These are phyloP conservation scores for Macrobrachium rosenbergii DNA, from an alignment of 1,140 invertebrate genomes.

Conservation along the genomic window DNA sequence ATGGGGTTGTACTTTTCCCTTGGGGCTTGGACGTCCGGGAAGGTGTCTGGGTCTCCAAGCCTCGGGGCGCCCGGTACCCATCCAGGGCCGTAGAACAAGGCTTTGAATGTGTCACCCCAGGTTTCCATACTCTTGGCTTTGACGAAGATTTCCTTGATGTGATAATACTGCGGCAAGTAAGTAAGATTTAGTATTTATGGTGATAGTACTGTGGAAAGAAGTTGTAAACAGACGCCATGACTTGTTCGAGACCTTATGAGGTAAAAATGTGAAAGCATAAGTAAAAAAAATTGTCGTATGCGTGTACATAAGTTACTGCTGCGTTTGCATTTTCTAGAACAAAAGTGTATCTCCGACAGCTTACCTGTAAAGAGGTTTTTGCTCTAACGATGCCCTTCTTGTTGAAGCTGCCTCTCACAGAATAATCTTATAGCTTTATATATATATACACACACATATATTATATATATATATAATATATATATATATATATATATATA, in stretches of 20 bases:
- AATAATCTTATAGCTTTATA: not conserved
- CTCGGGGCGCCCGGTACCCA: slow-evolving; percentile 69
- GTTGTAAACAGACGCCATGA: too few relatives aligned
- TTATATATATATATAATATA: not conserved
- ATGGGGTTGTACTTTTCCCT: slow-evolving; percentile 32
- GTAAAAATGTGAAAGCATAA: too few relatives aligned
- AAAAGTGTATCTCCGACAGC: too few relatives aligned
- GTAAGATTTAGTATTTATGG: too few relatives aligned
- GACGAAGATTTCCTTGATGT: slow-evolving; percentile 70
- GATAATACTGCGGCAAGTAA: slow-evolving; percentile 59
- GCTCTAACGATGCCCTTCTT: too few relatives aligned
- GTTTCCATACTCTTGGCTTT: slow-evolving; percentile 66
- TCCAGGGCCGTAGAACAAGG: slow-evolving; percentile 67
- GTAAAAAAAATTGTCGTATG: too few relatives aligned
- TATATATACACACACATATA: not conserved
- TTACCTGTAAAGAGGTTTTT: too few relatives aligned
- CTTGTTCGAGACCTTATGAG: too few relatives aligned
- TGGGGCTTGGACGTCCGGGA: slow-evolving; percentile 27
- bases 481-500: not conserved
- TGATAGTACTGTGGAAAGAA: too few relatives aligned
- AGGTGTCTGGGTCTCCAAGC: slow-evolving; percentile 69
- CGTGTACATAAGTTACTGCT: too few relatives aligned
- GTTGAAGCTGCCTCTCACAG: too few relatives aligned
- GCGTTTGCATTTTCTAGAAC: too few relatives aligned
- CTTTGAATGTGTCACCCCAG: slow-evolving; percentile 69